Base-by-base conservation (phyloP, 2,888 invertebrate species). In the Argyresthia goedartella region DNA sequence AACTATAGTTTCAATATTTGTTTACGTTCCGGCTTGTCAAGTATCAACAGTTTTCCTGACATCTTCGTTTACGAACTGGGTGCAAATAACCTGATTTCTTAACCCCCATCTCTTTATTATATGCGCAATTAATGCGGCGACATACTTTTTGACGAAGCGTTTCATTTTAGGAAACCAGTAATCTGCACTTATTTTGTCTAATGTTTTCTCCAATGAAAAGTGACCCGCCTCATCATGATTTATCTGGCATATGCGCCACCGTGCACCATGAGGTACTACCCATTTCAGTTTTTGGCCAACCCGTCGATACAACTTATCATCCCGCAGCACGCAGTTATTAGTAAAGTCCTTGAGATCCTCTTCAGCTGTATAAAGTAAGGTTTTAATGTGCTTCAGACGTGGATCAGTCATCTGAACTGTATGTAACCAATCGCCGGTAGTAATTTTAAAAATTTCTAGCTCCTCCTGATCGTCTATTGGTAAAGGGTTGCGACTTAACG, bases 151-250 rank as follows among this genome's bases (percentile, higher is more conserved):
- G 10, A 55, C 50, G 25, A 59, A 57, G 8, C 51, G 48, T 35
- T 53, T 53, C 57, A 59, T 57, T 47, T 53, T 52, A 4, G 58
- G 56, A 50, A 58, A 55, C 56, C 56, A 58, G 48, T 50, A 56
- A 1, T 54, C 43, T 15, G 46, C 44, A 53, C 52, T 36, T 33
- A 56, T 49, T 51, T 51, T 54, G 4, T 54, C 53, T 49, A 57
- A 39, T 1, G 57, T 56, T 46, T 57, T 55, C 8, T 59, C 57
- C 1, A 53, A 14, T 0, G 51, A 52, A 46, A 55, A 56, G 49
- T 59, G 59, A 3, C 59, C 59, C 9, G 55, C 42, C 7, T 59
- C 59, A 42, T 59, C 57, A 50, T 57, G 59, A 36, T 53, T 55
- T 33, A 46, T 35, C 14, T 55, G 53, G 9, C 55, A 45, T 4